phyloP scores from a whole-genome alignment of 2,113 vertebrate species.

The zebrafish (Danio rerio) region GRCz12tu NC_133190.1:23725001-23725500 shows the following conservation, averaged over 20 bases:
- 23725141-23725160: constrained; percentile 17
- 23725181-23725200: constrained; percentile 7
- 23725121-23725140: neutral
- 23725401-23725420: no score
- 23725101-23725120: constrained; percentile 38
- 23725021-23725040: constrained; percentile 20
- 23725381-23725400: no score
- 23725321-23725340: constrained; percentile 14
- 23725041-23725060: constrained; percentile 25
- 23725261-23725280: neutral
- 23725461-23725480: no score
- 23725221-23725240: neutral
- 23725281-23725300: neutral
- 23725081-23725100: constrained; percentile 16
- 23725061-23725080: constrained; percentile 5
- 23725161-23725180: constrained; percentile 21
- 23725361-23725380: no score
- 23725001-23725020: neutral
- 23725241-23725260: neutral
- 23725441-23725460: no score
- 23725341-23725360: neutral
- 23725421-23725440: no score
- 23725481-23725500: no score
- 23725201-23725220: constrained; percentile 6
- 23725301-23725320: neutral